Base-by-base conservation (phyloP, 2,113 vertebrate genomes). In the Nerophis ophidion region DNA sequence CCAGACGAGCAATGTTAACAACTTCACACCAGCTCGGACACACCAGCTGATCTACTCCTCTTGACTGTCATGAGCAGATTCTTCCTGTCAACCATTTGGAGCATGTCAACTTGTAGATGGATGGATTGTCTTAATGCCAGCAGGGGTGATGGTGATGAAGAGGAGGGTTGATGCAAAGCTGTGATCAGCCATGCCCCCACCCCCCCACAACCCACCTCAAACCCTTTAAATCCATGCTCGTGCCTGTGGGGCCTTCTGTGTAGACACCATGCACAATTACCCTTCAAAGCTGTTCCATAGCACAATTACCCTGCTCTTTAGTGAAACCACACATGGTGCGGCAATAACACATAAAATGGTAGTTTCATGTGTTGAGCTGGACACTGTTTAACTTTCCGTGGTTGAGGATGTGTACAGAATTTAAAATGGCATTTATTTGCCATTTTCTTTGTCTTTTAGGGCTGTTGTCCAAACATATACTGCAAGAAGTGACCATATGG, bases 251-350 rank as follows among this genome's bases (percentile, higher is more conserved):
- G 65, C 61, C 10, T 36, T 75, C 66, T 76, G 71, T 44, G 12
- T 7, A 15, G 68, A 72, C 75, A 56, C 71, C 65, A 67, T 50
- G 60, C 68, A 65, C 78, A 75, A 26, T 26, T 26, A 26, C 26
- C 26, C 26, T 26, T 26, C 26, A 26, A 26, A 26, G 26, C 26
- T 26, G 26, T 26, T 26, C 68, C 70, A 74, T 15, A 26, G 57
- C 61, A 19, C 71, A 81, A 82, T 86, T 85, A 85, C 79, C 75
- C 76, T 73, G 5, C 46, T 76, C 42, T 74, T 72, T 62, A 67
- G 57, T 68, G 59, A 66, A 64, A 70, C 71, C 74, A 81, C 78
- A 83, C 70, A 79, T 78, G 76, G 67, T 71, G 65, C 63, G 63
- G 55, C 66, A 79, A 76, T 79, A 81, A 83, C 56, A 74, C 68